These are phyloP conservation scores for Adrianichthys oophorus DNA, from an alignment of 2,797 vertebrate species.

Conservation along the genomic window DNA sequence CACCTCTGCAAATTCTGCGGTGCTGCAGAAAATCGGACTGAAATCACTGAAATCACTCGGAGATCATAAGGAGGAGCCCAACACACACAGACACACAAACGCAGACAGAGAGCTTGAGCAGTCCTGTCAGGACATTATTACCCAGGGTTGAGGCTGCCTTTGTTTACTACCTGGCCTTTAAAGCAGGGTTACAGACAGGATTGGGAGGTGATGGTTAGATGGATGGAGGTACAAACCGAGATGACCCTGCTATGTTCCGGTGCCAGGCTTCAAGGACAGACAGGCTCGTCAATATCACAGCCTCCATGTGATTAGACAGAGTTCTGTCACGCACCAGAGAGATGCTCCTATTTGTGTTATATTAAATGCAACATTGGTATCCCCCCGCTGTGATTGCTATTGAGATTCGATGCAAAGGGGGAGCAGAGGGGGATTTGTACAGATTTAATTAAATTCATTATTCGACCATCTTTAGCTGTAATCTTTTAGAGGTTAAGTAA, in stretches of 20 bases:
- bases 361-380: constrained; percentile 51
- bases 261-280: constrained; percentile 68
- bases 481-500: constrained; percentile 63
- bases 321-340: constrained; percentile 55
- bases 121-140: constrained; percentile 56
- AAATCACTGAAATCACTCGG: constrained; percentile 44
- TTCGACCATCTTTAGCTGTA: constrained; percentile 65
- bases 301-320: constrained; percentile 65
- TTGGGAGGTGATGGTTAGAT: constrained; percentile 49
- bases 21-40: constrained; percentile 39
- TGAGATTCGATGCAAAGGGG: constrained; percentile 53
- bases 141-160: constrained; percentile 41
- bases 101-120: constrained; percentile 24
- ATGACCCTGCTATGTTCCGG: constrained; percentile 54
- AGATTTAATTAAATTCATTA: constrained; percentile 73
- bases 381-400: constrained; percentile 48
- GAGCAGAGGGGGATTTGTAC: constrained; percentile 62
- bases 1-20: constrained; percentile 28
- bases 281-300: constrained; percentile 56
- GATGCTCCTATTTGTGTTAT: constrained; percentile 59
- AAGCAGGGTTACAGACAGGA: constrained; percentile 60
- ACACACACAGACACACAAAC: constrained; percentile 13
- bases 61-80: constrained; percentile 21
- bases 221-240: constrained; percentile 50
- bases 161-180: constrained; percentile 63